Base-by-base conservation (phyloP, 2,888 invertebrate species). In the Epirrhoe alternata region DNA sequence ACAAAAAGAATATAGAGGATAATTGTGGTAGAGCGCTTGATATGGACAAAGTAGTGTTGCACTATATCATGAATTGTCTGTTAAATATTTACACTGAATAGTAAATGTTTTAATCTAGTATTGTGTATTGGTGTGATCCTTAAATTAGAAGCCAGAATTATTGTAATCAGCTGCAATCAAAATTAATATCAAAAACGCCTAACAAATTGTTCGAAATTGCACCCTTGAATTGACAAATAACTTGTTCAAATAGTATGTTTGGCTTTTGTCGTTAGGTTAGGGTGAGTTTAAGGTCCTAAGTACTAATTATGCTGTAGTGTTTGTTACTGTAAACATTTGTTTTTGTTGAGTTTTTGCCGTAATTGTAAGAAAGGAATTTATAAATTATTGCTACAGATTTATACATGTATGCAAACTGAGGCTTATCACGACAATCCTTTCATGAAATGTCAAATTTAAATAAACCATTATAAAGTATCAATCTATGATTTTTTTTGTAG, bases 211-310 rank as follows among this genome's bases (percentile, higher is more conserved):
- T 70, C 61, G 63, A 68, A 61, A 63, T 64, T 70, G 64, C 66
- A 69, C 68, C 67, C 61, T 73, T 71, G 64, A 63, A 73, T 75
- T 73, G 79, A 79, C 78, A 80, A 80, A 80, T 73, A 79, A 83
- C 83, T 78, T 85, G 78, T 84, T 85, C 77, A 81, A 77, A 83
- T 87, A 88, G 84, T 74, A 84, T 85, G 86, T 91, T 87, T 87
- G 88, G 92, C 92, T 93, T 93, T 92, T 75, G 90, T 87, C 90
- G 92, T 93, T 92, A 93, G 92, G 83, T 86, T 91, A 91, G 88
- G 84, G 77, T 76, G 81, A 85, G 84, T 87, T 85, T 88, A 81
- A 83, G 80, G 85, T 81, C 85, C 77, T 80, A 84, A 84, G 82
- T 88, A 86, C 80, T 84, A 78, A 16, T 49, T 85, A 84, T 73